Evolutionary conservation across 2,113 vertebrate genomes (phyloP), one percentile per base, ranked within the genome.

Genomic region (Saccopteryx leptura): DNA sequence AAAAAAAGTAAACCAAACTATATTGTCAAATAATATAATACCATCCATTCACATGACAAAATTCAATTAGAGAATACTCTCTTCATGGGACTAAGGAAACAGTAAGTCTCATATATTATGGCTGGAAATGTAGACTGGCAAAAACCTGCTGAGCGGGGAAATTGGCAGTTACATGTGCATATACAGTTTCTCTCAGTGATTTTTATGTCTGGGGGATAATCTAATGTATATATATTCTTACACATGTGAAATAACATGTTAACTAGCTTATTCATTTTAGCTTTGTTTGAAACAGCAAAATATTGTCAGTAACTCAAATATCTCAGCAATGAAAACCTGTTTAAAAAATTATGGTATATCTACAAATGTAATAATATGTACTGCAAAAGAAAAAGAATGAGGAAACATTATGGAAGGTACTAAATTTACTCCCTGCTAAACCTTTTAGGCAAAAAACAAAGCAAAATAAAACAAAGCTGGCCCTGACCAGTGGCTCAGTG

Each of bases 191-290:
- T 68, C 7, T 39, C 31, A 28, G 50, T 5, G 7, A 72, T 66
- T 56, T 82, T 87, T 52, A 76, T 90, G 14, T 71, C 71, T 93
- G 39, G 19, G 4, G 31, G 79, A 52, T 72, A 78, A 54, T 79
- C 17, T 78, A 72, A 24, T 33, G 15, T 48, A n/a, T 48, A 76
- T 48, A n/a, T 48, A 76, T 78, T 88, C 21, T 48, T 78, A 24
- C 15, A 88, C 31, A 84, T 7, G 15, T 71, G 4, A 95, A 61
- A 71, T 71, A 28, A 76, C 58, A 26, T 46, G 87, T 76, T 28
- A 65, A 82, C 28, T 50, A 82, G 65, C 86, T 96, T 86, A 90
- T 71, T 81, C 48, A 75, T 74, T 90, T 90, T 85, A 90, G 23
- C 66, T 68, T 91, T 92, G 28, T 65, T 79, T 81, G 58, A 80